Base-by-base conservation (phyloP, 2,888 invertebrate genomes). In the Aporophyla lueneburgensis region DNA sequence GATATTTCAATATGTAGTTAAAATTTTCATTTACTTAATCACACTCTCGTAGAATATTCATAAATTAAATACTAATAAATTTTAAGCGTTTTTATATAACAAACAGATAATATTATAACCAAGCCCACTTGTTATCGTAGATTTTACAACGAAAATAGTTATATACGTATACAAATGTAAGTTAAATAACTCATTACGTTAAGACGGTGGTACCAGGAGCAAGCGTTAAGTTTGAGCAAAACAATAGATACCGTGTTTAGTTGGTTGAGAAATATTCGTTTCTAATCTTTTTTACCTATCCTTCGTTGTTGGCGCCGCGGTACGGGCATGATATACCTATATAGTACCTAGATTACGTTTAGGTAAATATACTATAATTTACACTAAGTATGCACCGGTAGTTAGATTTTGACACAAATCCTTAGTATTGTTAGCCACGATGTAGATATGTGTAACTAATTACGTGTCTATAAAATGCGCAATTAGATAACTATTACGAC, bases 81-180 rank as follows among this genome's bases (percentile, higher is more conserved):
- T 88, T 78, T 87, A 88, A 88, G 87, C 83, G 88, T 88, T 88
- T 88, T 88, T 91, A 90, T 89, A 85, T 89, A 87, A 88, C 88
- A 86, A 85, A 88, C 86, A 86, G 83, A 84, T 87, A 83, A 81
- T 84, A 87, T 83, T 89, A 86, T 89, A 91, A 87, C 89, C 87
- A 92, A 90, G 81, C 88, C 90, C 92, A 93, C 91, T 94, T 94
- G 95, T 95, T 94, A 94, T 91, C 85, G 94, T 95, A 95, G 94
- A 94, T 95, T 95, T 95, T 95, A 95, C 95, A 96, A 96, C 95
- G 95, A 96, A 96, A 93, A 92, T 93, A 94, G 92, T 88, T 93
- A 93, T 93, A 90, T 89, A 93, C 91, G 87, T 87, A 90, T 93
- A 93, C 89, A 90, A 90, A 88, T 88, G 88, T 92, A 93, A 90